phyloP scores from a whole-genome alignment of 2,113 vertebrate species.

The Chamaea fasciata region DNA sequence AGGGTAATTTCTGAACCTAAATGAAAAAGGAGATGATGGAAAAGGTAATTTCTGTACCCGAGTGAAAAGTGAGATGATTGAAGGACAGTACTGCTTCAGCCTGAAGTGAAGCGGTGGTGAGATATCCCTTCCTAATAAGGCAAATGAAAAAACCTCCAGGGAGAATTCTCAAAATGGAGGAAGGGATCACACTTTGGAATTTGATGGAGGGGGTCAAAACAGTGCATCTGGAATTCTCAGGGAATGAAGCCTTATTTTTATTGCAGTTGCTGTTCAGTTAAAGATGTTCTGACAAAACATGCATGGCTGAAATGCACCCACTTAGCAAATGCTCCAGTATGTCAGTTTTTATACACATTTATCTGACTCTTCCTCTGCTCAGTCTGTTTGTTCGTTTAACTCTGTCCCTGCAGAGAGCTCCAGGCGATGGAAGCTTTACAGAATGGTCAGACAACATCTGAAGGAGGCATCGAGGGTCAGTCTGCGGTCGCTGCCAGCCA shows the following conservation, averaged over 20 bases:
- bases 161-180: background rate
- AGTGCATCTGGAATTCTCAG: background rate
- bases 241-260: background rate
- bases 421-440: slow-evolving; percentile 92
- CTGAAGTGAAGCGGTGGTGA: background rate
- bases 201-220: background rate
- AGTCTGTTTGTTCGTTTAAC: background rate
- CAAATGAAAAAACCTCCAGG: background rate
- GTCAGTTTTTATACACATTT: background rate
- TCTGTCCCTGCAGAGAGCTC: slow-evolving; percentile 81
- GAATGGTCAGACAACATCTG: slow-evolving; percentile 81
- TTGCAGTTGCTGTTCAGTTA: background rate
- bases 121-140: background rate
- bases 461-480: slow-evolving; percentile 87
- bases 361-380: background rate
- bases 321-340: background rate
- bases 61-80: background rate
- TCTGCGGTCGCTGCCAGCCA: slow-evolving; percentile 93
- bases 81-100: background rate
- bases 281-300: background rate
- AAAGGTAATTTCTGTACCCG: background rate
- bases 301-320: background rate
- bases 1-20: background rate
- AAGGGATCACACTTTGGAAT: background rate
- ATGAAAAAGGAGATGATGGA: background rate